Base-by-base conservation (phyloP, 2,113 vertebrate species). In the Neotoma lepida region DNA sequence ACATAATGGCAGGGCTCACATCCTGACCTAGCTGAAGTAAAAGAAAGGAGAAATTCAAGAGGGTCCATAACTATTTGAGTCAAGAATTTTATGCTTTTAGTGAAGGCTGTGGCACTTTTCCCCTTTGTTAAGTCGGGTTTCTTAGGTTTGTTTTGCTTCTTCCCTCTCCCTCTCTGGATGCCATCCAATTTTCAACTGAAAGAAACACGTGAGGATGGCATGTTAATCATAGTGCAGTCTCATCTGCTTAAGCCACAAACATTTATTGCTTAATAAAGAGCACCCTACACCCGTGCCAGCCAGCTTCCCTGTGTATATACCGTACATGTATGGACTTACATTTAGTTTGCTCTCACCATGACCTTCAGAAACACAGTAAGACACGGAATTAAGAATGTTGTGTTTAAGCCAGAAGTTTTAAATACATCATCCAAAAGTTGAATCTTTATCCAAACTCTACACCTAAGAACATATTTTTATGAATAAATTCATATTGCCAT, bases 1-100 rank as follows among this genome's bases (percentile, higher is more conserved):
- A 4, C 82, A 73, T 97, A 58, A 95, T 73, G 3, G 87, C 96
- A 94, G 88, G 87, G 85, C 96, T 95, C 95, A 97, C 96, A 71
- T 96, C 95, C 90, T 61, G 35, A 89, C 90, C 91, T 6, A 22
- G 24, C 4, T 1, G 0, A n/a, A 17, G 86, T 8, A 92, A 70
- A 88, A 92, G 85, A 94, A 73, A 58, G 89, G 92, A 66, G 76
- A 54, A 89, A 73, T 88, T 71, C 61, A 92, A 78, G 58, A 46
- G 77, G 35, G 78, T 80, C 91, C 51, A 1, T 76, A 35, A 54
- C 64, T n/a, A 12, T n/a, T 68, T 61, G 24, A 89, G 24, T 95
- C 84, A 17, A 94, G 39, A 51, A 51, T 73, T 94, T 88, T 54
- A 30, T 85, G 5, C 0, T 0, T 87, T 71, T 80, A 93, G n/a